Evolutionary conservation across 2,888 invertebrate genomes (phyloP).

Genomic region (Rhyacophila evoluta): DNA sequence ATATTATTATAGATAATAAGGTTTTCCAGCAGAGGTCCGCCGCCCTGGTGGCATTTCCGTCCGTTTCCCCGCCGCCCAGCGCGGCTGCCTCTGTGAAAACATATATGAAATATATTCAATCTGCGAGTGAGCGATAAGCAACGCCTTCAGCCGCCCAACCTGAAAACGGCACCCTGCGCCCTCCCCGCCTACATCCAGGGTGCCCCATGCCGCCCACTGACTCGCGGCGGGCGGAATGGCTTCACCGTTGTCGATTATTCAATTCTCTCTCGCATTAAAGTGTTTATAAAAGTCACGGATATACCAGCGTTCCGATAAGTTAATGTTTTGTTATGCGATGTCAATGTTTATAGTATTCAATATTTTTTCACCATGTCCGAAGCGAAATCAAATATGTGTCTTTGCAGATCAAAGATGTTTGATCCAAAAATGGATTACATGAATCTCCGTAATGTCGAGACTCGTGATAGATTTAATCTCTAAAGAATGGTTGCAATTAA

Average conservation of each 20-base stretch:
- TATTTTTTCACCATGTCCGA: too few species aligned
- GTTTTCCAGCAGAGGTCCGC: neutral
- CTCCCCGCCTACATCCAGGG: slow-evolving; percentile 55
- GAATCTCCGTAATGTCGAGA: too few species aligned
- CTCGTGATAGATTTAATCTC: too few species aligned
- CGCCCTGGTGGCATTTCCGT: slow-evolving; percentile 5
- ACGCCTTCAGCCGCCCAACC: slow-evolving; percentile 58
- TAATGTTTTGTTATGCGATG: neutral
- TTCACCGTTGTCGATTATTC: slow-evolving; percentile 47
- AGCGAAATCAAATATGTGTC: too few species aligned
- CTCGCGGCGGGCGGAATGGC: slow-evolving; percentile 31
- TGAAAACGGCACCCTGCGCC: slow-evolving; percentile 51
- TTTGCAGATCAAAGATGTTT: too few species aligned
- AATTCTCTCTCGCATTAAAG: slow-evolving; percentile 46
- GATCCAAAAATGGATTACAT: too few species aligned
- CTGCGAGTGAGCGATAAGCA: slow-evolving; percentile 75
- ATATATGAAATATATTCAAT: slow-evolving; percentile 79
- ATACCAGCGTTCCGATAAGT: neutral
- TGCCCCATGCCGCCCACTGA: slow-evolving; percentile 36
- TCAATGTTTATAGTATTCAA: too few species aligned
- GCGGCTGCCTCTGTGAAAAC: slow-evolving; percentile 62
- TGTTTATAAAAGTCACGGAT: slow-evolving; percentile 36
- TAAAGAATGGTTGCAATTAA: too few species aligned
- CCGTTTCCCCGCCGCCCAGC: slow-evolving; percentile 28
- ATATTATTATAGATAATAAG: neutral